Evolutionary conservation across 2,888 invertebrate species (phyloP), one percentile per base, ranked within the genome.

Genomic region (Sturmia bella): DNA sequence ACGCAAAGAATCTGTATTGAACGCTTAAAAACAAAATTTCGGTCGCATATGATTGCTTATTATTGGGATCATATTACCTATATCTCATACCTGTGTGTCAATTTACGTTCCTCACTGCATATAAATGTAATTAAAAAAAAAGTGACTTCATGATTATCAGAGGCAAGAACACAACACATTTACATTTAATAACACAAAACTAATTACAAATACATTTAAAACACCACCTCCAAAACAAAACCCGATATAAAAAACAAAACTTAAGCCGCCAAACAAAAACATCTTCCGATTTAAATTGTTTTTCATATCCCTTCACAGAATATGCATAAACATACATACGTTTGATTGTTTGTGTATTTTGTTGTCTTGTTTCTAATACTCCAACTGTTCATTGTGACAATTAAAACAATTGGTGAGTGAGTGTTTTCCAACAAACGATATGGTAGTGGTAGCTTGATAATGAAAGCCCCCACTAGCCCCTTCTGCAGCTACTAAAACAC

Each of bases 131-230:
- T 75, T 61, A 77, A 56, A 52, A 73, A 32, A 32, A 77, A 63
- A 52, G 69, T 57, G 69, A 81, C 21, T 77, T 39, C 50, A 73
- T 69, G 41, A 75, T 75, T 66, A 19, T 48, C n/a, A 17, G 13
- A 45, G 64, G 7, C 41, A 50, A 13, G 12, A 48, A 69, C 24
- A 32, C 19, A 19, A 15, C 15, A 37, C 32, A 52, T 56, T 63
- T 45, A 41, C 39, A 77, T 56, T 32, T 68, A 74, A 64, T 66
- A 81, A 83, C 24, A 80, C 73, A 80, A 84, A 84, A 85, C 85
- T 85, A 85, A 85, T 85, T 85, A 85, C 84, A 84, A 84, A 82
- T 81, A 82, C 82, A 85, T 83, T 85, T 80, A 83, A n/a, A n/a
- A 79, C 68, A 66, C 80, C 79, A 80, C 81, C 84, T 80, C 76